These are phyloP conservation scores for Kryptopterus vitreolus DNA, from an alignment of 2,797 vertebrate species.

Conservation along the genomic window DNA sequence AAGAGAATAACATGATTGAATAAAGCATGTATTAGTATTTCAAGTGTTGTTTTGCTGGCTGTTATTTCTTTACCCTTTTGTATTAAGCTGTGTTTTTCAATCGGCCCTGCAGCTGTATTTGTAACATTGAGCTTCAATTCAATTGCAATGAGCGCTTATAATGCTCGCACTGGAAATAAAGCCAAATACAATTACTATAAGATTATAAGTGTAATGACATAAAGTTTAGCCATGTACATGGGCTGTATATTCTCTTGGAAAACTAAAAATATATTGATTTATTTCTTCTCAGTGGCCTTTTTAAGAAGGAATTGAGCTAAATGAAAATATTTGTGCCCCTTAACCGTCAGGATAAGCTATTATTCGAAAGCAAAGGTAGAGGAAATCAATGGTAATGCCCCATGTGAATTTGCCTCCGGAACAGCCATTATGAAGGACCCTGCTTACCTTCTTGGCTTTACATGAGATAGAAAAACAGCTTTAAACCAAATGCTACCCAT, in stretches of 20 bases:
- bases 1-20: neutral
- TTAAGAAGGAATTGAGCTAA: slow-evolving; percentile 49
- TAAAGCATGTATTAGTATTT: slow-evolving; percentile 20
- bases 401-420: slow-evolving; percentile 47
- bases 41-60: slow-evolving; percentile 14
- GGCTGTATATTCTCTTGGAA: slow-evolving; percentile 30
- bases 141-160: slow-evolving; percentile 37
- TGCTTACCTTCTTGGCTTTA: slow-evolving; percentile 37
- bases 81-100: slow-evolving; percentile 26
- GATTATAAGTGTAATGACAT: slow-evolving; percentile 48
- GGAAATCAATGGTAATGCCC: slow-evolving; percentile 57
- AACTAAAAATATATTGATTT: slow-evolving; percentile 56
- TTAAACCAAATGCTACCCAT: slow-evolving; percentile 33
- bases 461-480: slow-evolving; percentile 29
- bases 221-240: slow-evolving; percentile 46
- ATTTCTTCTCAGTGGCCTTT: slow-evolving; percentile 44
- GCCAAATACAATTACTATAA: slow-evolving; percentile 46
- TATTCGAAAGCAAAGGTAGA: slow-evolving; percentile 50
- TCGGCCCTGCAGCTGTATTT: neutral
- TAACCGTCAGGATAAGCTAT: slow-evolving; percentile 52
- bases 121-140: slow-evolving; percentile 31
- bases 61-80: slow-evolving; percentile 31
- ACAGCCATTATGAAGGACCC: slow-evolving; percentile 45
- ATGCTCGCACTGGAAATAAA: slow-evolving; percentile 39
- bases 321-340: slow-evolving; percentile 59